Percentiles rank a stretch among this genome's conserved stretches.
phyloP scores from a whole-genome alignment of 1,140 invertebrate species.

The Lethrus apterus region DNA sequence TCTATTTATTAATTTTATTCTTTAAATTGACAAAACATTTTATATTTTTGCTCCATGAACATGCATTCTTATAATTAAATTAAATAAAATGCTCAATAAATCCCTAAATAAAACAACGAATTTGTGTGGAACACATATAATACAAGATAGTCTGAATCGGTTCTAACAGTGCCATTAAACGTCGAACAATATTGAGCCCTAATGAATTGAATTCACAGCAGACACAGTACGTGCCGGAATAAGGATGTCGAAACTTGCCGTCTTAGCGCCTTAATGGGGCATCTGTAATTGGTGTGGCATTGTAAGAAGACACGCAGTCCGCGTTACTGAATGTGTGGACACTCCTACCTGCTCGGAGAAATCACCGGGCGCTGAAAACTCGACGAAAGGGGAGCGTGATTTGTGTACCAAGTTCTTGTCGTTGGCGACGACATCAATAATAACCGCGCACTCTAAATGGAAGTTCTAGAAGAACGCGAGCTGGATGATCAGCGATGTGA shows the following conservation, averaged over 20 bases:
- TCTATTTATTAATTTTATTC: no score
- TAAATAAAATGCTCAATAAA: no score
- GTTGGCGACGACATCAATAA: slow-evolving; percentile 16
- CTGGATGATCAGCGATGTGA: slow-evolving; percentile 26
- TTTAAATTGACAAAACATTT: no score
- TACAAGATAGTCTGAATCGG: no score
- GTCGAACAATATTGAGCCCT: slow-evolving; percentile 21
- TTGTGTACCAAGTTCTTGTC: slow-evolving; percentile 27
- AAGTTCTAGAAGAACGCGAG: slow-evolving; percentile 9
- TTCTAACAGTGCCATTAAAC: slow-evolving; percentile 26
- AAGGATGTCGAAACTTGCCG: slow-evolving; percentile 23
- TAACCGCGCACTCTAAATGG: slow-evolving; percentile 15
- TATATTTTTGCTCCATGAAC: no score
- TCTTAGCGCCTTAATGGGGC: slow-evolving; percentile 23
- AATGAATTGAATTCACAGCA: slow-evolving; percentile 31
- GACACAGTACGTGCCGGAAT: slow-evolving; percentile 24
- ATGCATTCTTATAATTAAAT: no score
- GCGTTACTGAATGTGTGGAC: slow-evolving; percentile 26
- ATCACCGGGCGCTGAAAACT: slow-evolving; percentile 18
- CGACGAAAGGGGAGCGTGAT: slow-evolving; percentile 25
- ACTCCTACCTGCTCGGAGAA: slow-evolving; percentile 29
- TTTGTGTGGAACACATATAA: no score
- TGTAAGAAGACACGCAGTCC: slow-evolving; percentile 25
- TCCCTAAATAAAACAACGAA: no score
- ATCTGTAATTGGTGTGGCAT: slow-evolving; percentile 30